Percentiles rank a stretch among this genome's conserved stretches.
These are phyloP conservation scores for Bombus cullumanus DNA, from an alignment of 1,140 invertebrate genomes.

Conservation along the genomic window DNA sequence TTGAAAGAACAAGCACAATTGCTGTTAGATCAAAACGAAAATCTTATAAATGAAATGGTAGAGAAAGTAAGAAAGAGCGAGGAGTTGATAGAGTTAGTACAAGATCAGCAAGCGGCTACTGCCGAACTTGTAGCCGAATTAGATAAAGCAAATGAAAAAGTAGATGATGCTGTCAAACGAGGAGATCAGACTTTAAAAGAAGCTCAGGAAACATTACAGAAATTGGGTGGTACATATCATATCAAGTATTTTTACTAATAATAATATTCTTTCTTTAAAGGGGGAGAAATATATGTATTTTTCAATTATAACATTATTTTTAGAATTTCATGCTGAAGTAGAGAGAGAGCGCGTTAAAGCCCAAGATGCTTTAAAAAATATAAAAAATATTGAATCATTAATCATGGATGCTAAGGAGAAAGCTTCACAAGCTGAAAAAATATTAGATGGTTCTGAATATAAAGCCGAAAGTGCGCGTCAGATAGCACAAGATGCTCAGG, in stretches of 20 bases:
- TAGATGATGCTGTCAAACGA: constrained; percentile 90
- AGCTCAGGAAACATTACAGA: constrained; percentile 93
- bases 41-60: constrained; percentile 85
- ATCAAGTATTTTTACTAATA: background rate
- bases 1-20: constrained; percentile 87
- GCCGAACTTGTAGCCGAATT: constrained; percentile 88
- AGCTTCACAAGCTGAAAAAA: constrained; percentile 87
- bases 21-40: constrained; percentile 85
- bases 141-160: constrained; percentile 88
- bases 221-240: constrained; percentile 87
- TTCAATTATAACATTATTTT: constrained; percentile 47
- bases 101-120: constrained; percentile 85
- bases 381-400: constrained; percentile 84
- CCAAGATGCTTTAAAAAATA: constrained; percentile 85
- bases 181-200: constrained; percentile 94
- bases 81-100: constrained; percentile 82
- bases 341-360: constrained; percentile 89
- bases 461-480: constrained; percentile 90
- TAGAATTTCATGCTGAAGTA: constrained; percentile 95
- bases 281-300: background rate
- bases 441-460: constrained; percentile 89
- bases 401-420: constrained; percentile 84
- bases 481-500: constrained; percentile 91
- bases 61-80: constrained; percentile 83
- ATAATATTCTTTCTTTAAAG: background rate